Conservation (phyloP, 2,888 invertebrate genomes). For the Erebia ligea region DNA sequence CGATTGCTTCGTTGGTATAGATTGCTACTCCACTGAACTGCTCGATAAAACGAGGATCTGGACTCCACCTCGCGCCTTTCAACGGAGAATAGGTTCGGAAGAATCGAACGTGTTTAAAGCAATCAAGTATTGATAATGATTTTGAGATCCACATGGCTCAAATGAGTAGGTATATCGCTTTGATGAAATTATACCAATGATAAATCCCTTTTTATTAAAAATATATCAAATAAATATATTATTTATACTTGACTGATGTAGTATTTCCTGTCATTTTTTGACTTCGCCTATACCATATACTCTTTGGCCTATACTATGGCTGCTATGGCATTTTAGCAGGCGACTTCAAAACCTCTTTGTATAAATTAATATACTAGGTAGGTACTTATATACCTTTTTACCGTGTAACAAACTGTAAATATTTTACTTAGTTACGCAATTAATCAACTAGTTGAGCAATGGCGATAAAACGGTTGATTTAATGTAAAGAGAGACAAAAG, state of each 20-base stretch:
- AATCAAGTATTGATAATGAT: slow-evolving; percentile 18
- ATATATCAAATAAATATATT: background rate
- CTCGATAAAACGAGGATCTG: slow-evolving; percentile 84
- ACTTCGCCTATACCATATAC: no score
- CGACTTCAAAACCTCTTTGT: no score
- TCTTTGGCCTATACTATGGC: no score
- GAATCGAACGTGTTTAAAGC: slow-evolving; percentile 43
- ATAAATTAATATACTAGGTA: no score
- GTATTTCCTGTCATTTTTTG: no score
- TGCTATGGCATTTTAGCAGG: no score
- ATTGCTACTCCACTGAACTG: slow-evolving; percentile 82
- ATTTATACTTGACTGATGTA: background rate
- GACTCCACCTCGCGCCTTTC: slow-evolving; percentile 81
- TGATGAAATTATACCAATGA: background rate
- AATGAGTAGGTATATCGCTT: background rate
- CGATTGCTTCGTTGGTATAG: slow-evolving; percentile 76
- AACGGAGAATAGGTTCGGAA: slow-evolving; percentile 50
- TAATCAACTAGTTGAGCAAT: no score
- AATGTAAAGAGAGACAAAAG: background rate
- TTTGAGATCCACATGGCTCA: slow-evolving; percentile 22
- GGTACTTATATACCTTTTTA: no score
- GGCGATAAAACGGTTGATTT: background rate
- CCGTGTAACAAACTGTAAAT: no score
- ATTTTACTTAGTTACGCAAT: no score
- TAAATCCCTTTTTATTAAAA: no score